Percentiles rank a stretch among this genome's conserved stretches.
Conservation (phyloP, 30 jellyfish, hydroid and myxozoan genomes). For the Hydractinia symbiolongicarpus region DNA sequence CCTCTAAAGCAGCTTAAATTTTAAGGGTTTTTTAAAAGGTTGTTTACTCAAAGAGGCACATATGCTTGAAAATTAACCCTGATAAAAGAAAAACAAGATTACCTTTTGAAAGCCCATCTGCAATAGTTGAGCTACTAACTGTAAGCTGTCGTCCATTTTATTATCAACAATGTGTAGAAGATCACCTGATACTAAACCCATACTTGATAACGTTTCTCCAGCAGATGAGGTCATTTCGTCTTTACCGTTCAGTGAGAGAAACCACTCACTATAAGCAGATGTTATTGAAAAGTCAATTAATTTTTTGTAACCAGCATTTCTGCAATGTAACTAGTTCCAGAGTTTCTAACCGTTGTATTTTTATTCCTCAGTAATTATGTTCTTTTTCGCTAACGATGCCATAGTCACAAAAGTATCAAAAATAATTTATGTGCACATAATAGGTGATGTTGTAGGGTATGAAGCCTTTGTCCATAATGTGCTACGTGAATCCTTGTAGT, state of each 20-base stretch:
- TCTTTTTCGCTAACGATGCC: no score
- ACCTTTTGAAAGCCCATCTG: conserved; percentile 25
- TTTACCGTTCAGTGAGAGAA: conserved; percentile 16
- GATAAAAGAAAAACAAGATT: not conserved
- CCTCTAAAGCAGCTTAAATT: not conserved
- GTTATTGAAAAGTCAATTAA: not conserved
- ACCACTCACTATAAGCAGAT: conserved; percentile 1
- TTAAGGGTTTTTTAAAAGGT: not conserved
- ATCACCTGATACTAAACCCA: conserved; percentile 44
- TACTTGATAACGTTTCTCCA: not conserved
- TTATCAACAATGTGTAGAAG: conserved; percentile 10
- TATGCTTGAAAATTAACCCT: not conserved
- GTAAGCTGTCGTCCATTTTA: not conserved
- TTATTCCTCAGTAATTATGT: no score
- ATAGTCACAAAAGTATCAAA: no score
- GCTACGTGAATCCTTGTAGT: no score
- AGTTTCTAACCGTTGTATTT: no score
- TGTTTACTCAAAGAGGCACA: no score
- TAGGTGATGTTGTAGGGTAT: no score
- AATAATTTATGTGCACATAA: no score
- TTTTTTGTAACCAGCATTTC: not conserved
- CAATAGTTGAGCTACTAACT: not conserved
- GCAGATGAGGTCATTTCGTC: not conserved
- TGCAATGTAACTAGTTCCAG: no score
- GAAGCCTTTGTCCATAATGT: no score